A percentile compares a stretch with the other conserved stretches of the same genome.
Evolutionary conservation across 2,888 invertebrate genomes (phyloP).

Genomic region (Erebia ligea): DNA sequence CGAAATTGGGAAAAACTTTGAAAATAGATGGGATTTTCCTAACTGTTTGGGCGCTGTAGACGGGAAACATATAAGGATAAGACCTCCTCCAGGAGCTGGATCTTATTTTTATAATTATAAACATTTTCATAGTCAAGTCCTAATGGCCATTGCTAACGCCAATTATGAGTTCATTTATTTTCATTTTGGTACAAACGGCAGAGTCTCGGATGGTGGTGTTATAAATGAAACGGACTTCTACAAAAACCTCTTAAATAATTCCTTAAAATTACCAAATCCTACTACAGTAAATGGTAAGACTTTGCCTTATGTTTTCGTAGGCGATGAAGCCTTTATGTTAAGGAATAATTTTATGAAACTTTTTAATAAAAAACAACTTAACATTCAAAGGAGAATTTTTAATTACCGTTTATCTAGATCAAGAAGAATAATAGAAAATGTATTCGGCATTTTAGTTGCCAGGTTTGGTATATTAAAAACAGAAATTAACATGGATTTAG

Average conservation of each 20-base stretch:
- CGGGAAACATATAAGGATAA: too few relatives aligned
- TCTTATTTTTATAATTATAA: slow-evolving; percentile 1
- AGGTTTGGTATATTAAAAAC: too few relatives aligned
- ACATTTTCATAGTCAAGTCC: slow-evolving; percentile 1
- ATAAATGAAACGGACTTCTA: too few relatives aligned
- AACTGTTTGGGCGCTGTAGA: not conserved
- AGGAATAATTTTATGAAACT: slow-evolving; percentile 36
- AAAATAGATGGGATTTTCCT: slow-evolving; percentile 1
- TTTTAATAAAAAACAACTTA: slow-evolving; percentile 32
- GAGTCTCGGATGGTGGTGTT: too few relatives aligned
- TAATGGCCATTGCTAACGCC: slow-evolving; percentile 1
- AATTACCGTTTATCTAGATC: slow-evolving; percentile 27
- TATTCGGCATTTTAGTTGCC: not conserved
- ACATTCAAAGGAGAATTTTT: slow-evolving; percentile 26
- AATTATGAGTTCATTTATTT: not conserved
- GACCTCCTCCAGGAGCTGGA: not conserved
- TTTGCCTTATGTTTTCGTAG: slow-evolving; percentile 36
- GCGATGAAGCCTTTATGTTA: slow-evolving; percentile 37
- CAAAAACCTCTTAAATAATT: not conserved
- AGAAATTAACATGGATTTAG: too few relatives aligned
- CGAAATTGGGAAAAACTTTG: slow-evolving; percentile 1
- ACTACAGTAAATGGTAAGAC: not conserved
- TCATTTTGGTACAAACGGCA: too few relatives aligned
- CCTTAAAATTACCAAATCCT: not conserved
- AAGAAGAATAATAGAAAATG: not conserved